Evolutionary conservation across 2,888 invertebrate genomes (phyloP).

Genomic region (Holacanthella duospinosa): DNA sequence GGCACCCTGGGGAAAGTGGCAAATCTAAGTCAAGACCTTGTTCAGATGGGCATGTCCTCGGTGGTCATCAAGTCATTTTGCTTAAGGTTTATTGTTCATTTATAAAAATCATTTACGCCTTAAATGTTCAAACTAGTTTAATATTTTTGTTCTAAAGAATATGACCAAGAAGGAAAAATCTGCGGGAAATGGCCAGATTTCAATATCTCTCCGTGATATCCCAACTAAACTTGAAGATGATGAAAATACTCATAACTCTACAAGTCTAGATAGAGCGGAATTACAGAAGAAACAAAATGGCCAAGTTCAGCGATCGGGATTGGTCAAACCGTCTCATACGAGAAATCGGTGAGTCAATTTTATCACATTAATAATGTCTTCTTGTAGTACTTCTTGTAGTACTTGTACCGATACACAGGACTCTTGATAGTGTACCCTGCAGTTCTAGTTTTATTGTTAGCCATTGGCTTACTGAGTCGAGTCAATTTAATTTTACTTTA

Average conservation of each 20-base stretch:
- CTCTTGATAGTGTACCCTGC: too few relatives aligned
- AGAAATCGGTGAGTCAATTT: slow-evolving; percentile 24
- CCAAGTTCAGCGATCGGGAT: slow-evolving; percentile 21
- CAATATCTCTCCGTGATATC: slow-evolving; percentile 35
- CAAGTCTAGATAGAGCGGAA: slow-evolving; percentile 34
- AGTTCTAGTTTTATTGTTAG: too few relatives aligned
- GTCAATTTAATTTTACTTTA: too few relatives aligned
- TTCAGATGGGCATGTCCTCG: slow-evolving; percentile 35
- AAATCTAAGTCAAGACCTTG: slow-evolving; percentile 25
- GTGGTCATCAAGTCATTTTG: slow-evolving; percentile 23
- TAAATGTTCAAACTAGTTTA: neutral
- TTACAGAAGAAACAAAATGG: slow-evolving; percentile 30
- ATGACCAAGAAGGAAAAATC: slow-evolving; percentile 11
- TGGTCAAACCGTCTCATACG: slow-evolving; percentile 22
- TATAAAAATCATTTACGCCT: neutral
- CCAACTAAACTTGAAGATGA: slow-evolving; percentile 32
- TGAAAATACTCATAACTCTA: slow-evolving; percentile 20
- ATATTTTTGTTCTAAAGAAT: slow-evolving; percentile 4
- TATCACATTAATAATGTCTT: neutral
- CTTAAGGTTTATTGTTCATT: slow-evolving; percentile 14
- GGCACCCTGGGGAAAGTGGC: neutral
- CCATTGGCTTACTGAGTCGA: too few relatives aligned
- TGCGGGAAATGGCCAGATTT: slow-evolving; percentile 13
- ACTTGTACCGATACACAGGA: too few relatives aligned
- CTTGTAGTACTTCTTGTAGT: too few relatives aligned